A percentile compares a stretch with the other conserved stretches of the same genome.
These are phyloP conservation scores for Thecophora atra DNA, from an alignment of 2,888 invertebrate species.

Conservation along the genomic window DNA sequence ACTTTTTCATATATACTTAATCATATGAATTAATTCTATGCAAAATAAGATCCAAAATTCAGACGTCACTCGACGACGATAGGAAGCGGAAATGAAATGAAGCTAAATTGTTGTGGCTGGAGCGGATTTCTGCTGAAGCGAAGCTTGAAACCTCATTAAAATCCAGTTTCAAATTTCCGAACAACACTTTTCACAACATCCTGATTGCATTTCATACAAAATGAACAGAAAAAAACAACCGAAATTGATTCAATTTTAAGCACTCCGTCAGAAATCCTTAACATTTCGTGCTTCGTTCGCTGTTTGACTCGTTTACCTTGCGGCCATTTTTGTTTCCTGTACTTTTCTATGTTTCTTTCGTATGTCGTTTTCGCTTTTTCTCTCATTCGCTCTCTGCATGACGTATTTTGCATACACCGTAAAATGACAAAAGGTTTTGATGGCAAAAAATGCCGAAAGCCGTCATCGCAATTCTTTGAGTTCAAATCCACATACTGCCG, in stretches of 20 bases:
- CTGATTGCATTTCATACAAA: slow-evolving; percentile 2
- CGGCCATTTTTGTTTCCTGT: slow-evolving; percentile 53
- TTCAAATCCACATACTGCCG: slow-evolving; percentile 9
- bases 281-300: not conserved
- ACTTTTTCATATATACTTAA: too few relatives aligned
- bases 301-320: slow-evolving; percentile 41
- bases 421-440: slow-evolving; percentile 12
- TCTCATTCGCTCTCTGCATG: slow-evolving; percentile 2
- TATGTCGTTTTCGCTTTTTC: not conserved
- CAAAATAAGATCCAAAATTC: too few relatives aligned
- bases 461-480: slow-evolving; percentile 5
- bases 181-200: slow-evolving; percentile 5
- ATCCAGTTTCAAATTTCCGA: slow-evolving; percentile 24
- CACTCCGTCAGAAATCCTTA: slow-evolving; percentile 15
- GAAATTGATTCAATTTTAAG: slow-evolving; percentile 22
- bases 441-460: not conserved
- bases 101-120: slow-evolving; percentile 8
- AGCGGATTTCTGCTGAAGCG: not conserved
- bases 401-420: slow-evolving; percentile 17
- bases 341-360: not conserved
- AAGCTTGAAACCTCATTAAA: slow-evolving; percentile 20
- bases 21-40: too few relatives aligned
- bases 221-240: not conserved
- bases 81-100: slow-evolving; percentile 19
- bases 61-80: too few relatives aligned